phyloP scores from a whole-genome alignment of 2,888 invertebrate species.

The Tromatobia lineatoria region DNA sequence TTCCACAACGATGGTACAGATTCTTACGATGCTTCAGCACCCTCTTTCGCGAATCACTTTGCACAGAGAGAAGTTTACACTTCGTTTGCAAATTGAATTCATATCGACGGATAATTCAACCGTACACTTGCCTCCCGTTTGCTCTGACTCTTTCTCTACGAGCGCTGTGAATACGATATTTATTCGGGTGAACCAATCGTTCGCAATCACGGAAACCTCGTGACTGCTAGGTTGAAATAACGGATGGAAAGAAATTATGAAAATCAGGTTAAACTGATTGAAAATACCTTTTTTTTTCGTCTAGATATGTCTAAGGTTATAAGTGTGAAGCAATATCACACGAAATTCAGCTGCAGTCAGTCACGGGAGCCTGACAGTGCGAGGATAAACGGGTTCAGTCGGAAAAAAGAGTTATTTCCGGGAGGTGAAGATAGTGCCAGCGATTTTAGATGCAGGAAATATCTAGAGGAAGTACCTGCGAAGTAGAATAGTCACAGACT shows the following conservation, averaged over 20 bases:
- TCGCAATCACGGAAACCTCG: slow-evolving; percentile 27
- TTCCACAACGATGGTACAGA: not conserved
- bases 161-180: slow-evolving; percentile 12
- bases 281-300: slow-evolving; percentile 2
- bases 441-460: not conserved
- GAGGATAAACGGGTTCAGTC: not conserved
- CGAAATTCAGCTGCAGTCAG: not conserved
- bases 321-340: not conserved
- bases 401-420: slow-evolving; percentile 13
- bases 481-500: slow-evolving; percentile 16
- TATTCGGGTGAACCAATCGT: slow-evolving; percentile 16
- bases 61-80: slow-evolving; percentile 10
- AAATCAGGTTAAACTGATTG: slow-evolving; percentile 22
- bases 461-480: slow-evolving; percentile 25
- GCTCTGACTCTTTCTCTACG: too few relatives aligned
- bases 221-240: not conserved
- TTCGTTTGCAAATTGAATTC: slow-evolving; percentile 46
- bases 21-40: not conserved
- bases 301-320: not conserved
- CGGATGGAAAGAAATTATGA: slow-evolving; percentile 6
- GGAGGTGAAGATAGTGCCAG: not conserved
- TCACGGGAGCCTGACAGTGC: too few relatives aligned
- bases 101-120: slow-evolving; percentile 10
- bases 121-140: slow-evolving; percentile 3
- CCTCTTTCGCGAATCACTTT: not conserved